Conservation (phyloP, 2,113 vertebrate species). For the Theropithecus gelada region DNA sequence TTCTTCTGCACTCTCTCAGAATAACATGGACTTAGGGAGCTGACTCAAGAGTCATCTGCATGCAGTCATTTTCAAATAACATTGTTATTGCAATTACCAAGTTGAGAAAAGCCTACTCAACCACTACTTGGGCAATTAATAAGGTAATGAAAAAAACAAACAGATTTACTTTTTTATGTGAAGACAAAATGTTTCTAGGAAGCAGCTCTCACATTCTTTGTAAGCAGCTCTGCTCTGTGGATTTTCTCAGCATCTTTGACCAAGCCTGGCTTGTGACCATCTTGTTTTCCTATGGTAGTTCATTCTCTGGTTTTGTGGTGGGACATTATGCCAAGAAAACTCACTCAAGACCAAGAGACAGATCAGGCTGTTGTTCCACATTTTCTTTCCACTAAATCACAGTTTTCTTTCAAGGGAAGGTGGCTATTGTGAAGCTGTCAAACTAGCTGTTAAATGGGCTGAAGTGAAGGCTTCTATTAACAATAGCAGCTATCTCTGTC, state of each 20-base stretch:
- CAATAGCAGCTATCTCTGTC: slow-evolving; percentile 85
- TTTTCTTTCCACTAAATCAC: slow-evolving; percentile 86
- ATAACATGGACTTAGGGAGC: slow-evolving; percentile 12
- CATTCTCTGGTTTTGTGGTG: slow-evolving; percentile 65
- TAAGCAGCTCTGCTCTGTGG: slow-evolving; percentile 39
- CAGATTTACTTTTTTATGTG: slow-evolving; percentile 65
- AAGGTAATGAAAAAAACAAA: slow-evolving; percentile 56
- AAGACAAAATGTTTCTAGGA: background rate
- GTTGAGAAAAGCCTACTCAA: slow-evolving; percentile 49
- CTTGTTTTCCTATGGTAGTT: slow-evolving; percentile 74
- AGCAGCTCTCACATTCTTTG: slow-evolving; percentile 53
- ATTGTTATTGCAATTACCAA: slow-evolving; percentile 69
- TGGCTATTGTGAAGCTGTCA: slow-evolving; percentile 88
- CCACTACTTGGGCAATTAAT: slow-evolving; percentile 54
- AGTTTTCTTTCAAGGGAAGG: slow-evolving; percentile 84
- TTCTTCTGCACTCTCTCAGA: slow-evolving; percentile 55
- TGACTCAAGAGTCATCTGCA: slow-evolving; percentile 40
- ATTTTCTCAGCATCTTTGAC: slow-evolving; percentile 66
- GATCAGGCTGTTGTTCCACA: slow-evolving; percentile 82
- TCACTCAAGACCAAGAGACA: slow-evolving; percentile 80
- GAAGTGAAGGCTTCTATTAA: slow-evolving; percentile 83
- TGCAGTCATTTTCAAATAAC: slow-evolving; percentile 75
- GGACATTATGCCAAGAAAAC: slow-evolving; percentile 79
- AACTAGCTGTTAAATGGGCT: slow-evolving; percentile 82
- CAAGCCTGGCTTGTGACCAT: slow-evolving; percentile 43